Conservation (phyloP, 1,140 invertebrate species). For the Bombus superbus region DNA sequence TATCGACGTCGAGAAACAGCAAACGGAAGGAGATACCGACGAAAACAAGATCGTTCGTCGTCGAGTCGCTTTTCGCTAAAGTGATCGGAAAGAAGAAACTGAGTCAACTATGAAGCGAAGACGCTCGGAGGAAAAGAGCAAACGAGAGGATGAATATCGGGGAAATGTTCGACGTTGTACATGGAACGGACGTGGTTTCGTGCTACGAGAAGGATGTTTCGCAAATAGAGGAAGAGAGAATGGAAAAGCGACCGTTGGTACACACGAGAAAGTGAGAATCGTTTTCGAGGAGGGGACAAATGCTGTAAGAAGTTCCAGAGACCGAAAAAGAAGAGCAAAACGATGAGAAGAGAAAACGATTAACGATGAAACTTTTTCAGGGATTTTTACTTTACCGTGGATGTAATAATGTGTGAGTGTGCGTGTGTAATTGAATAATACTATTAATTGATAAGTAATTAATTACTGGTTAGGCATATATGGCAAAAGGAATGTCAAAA, state of each 20-base stretch:
- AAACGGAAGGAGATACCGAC: conserved; percentile 14
- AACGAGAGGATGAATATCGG: not conserved
- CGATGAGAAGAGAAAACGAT: conserved; percentile 21
- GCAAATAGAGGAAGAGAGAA: conserved; percentile 5
- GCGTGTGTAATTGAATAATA: conserved; percentile 78
- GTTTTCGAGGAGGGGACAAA: conserved; percentile 13
- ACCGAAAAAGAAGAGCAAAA: not conserved
- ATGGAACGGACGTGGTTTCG: conserved; percentile 42
- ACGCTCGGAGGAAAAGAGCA: not conserved
- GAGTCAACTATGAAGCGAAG: not conserved
- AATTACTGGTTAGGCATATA: conserved; percentile 73
- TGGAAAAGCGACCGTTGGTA: conserved; percentile 57
- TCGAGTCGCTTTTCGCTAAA: conserved; percentile 49
- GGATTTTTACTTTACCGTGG: conserved; percentile 80
- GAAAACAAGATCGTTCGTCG: conserved; percentile 10
- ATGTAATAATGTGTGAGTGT: conserved; percentile 81
- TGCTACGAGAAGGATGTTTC: conserved; percentile 50
- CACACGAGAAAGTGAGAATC: conserved; percentile 4
- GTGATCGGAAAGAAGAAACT: conserved; percentile 23
- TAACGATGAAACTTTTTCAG: conserved; percentile 76
- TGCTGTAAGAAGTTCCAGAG: not conserved
- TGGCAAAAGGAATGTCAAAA: conserved; percentile 59
- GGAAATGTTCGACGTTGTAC: conserved; percentile 3
- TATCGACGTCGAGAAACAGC: conserved; percentile 45
- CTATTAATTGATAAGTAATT: conserved; percentile 80